phyloP scores from a whole-genome alignment of 1,140 invertebrate species.

The Heliconius congener region DNA sequence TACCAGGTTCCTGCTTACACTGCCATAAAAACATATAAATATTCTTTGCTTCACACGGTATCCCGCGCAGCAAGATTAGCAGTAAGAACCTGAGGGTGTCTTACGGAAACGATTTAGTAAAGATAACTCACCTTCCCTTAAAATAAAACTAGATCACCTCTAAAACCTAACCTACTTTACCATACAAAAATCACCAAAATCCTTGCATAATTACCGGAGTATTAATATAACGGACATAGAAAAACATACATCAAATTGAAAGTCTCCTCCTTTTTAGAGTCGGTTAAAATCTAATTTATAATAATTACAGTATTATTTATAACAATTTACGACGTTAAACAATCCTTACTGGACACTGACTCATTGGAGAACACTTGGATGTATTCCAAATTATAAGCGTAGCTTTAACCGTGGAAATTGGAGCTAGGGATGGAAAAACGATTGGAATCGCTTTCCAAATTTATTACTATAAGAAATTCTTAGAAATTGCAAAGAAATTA shows the following conservation, averaged over 20 bases:
- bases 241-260: no score
- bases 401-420: slow-evolving; percentile 2
- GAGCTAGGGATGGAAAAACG: slow-evolving; percentile 9
- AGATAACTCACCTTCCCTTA: no score
- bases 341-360: not conserved
- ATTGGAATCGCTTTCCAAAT: not conserved
- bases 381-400: not conserved
- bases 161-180: no score
- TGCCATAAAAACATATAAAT: not conserved
- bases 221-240: no score
- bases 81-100: no score
- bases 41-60: not conserved
- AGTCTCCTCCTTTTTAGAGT: no score
- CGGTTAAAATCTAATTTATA: not conserved
- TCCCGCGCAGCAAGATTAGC: not conserved
- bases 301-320: slow-evolving; percentile 4
- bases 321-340: not conserved
- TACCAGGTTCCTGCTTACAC: no score
- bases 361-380: slow-evolving; percentile 2
- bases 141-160: no score
- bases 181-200: no score
- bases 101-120: no score
- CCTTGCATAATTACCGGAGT: no score
- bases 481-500: not conserved
- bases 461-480: not conserved